Evolutionary conservation across 2,797 vertebrate genomes (phyloP).

Genomic region (Lagocephalus sceleratus): DNA sequence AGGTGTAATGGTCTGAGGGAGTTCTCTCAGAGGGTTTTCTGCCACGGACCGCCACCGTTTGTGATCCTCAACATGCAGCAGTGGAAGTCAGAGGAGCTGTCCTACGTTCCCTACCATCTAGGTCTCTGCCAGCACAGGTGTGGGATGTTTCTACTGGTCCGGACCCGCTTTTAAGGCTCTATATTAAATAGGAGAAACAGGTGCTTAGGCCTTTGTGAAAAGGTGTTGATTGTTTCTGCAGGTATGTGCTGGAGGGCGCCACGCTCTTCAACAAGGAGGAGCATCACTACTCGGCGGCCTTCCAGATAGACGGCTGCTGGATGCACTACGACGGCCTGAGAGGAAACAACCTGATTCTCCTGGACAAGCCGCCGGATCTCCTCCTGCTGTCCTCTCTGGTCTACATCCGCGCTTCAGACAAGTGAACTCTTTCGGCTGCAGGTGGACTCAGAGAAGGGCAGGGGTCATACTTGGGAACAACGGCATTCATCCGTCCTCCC

Average conservation of each 20-base stretch:
- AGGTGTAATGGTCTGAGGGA: conserved; percentile 85
- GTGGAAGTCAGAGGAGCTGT: conserved; percentile 88
- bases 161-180: neutral
- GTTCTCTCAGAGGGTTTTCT: conserved; percentile 84
- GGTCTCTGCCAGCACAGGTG: conserved; percentile 86
- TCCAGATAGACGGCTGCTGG: conserved; percentile 85
- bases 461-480: neutral
- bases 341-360: conserved; percentile 84
- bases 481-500: neutral
- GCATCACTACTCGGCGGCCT: conserved; percentile 87
- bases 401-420: conserved; percentile 81
- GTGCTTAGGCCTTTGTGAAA: too few relatives aligned
- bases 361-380: conserved; percentile 85
- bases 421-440: conserved; percentile 60
- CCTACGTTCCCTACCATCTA: conserved; percentile 86
- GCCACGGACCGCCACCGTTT: conserved; percentile 85
- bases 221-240: conserved; percentile 39
- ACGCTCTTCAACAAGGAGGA: conserved; percentile 89
- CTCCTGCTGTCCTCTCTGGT: conserved; percentile 85
- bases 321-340: conserved; percentile 86
- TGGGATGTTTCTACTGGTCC: neutral
- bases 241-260: conserved; percentile 87
- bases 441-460: conserved; percentile 1
- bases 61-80: conserved; percentile 91
- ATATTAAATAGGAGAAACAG: too few relatives aligned